phyloP scores from a whole-genome alignment of 2,797 vertebrate species.

The Enteromius unitaeniatus region DNA sequence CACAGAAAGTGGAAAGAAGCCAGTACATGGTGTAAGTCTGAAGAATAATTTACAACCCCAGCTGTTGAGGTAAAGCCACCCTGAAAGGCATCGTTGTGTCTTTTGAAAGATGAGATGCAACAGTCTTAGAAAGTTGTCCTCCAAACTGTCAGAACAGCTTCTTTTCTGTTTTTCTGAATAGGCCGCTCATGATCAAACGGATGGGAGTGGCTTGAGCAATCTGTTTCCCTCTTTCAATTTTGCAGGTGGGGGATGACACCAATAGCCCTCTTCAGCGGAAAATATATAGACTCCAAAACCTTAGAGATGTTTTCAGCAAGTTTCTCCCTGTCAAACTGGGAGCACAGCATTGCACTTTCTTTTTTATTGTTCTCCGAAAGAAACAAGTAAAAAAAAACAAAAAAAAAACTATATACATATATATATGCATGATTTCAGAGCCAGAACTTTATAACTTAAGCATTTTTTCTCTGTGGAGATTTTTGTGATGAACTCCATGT shows the following conservation, averaged over 20 bases:
- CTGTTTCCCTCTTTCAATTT: constrained; percentile 21
- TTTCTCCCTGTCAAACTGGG: background rate
- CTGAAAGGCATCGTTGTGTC: constrained; percentile 32
- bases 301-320: constrained; percentile 14
- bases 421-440: background rate
- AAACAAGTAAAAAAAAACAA: background rate
- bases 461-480: background rate
- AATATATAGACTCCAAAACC: background rate
- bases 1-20: constrained; percentile 22
- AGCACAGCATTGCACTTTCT: background rate
- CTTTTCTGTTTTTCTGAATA: constrained; percentile 20
- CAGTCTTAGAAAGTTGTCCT: constrained; percentile 29
- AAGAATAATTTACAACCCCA: constrained; percentile 37
- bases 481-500: background rate
- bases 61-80: constrained; percentile 32
- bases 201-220: constrained; percentile 32
- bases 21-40: constrained; percentile 34
- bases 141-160: constrained; percentile 29
- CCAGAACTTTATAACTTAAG: background rate
- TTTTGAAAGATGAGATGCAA: constrained; percentile 40
- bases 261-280: background rate
- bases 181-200: constrained; percentile 14
- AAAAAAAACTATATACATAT: too few species aligned
- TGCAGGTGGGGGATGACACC: background rate
- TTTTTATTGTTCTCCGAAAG: background rate